These are phyloP conservation scores for Nasalis larvatus DNA, from an alignment of 2,113 vertebrate species.

Conservation along the genomic window DNA sequence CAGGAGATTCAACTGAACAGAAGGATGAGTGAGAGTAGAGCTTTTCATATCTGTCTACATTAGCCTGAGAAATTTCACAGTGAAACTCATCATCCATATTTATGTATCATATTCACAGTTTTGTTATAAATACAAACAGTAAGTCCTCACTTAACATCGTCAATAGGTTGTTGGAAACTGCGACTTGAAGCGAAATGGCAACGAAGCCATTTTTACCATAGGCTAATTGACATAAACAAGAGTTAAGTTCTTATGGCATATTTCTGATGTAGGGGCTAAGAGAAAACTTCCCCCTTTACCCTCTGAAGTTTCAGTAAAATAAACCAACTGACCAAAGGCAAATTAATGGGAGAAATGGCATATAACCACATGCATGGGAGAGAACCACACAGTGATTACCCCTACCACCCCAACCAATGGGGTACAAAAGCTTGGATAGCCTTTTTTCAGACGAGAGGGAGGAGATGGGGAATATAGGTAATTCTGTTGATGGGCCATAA, in stretches of 20 bases:
- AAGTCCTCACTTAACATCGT: background rate
- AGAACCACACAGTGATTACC: background rate
- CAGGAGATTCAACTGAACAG: background rate
- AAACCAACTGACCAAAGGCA: background rate
- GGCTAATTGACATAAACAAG: background rate
- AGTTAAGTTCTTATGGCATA: background rate
- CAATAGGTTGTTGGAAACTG: background rate
- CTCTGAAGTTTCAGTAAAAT: background rate
- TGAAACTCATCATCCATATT: background rate
- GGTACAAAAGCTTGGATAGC: background rate
- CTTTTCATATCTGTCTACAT: background rate
- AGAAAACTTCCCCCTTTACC: too few species aligned
- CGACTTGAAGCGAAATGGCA: background rate
- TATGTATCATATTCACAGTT: background rate
- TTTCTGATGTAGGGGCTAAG: background rate
- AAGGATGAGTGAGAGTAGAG: background rate
- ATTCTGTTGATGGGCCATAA: background rate
- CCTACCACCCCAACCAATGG: too few species aligned
- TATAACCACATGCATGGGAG: background rate
- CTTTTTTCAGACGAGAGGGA: background rate
- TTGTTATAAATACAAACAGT: background rate
- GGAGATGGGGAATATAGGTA: background rate
- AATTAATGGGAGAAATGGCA: background rate
- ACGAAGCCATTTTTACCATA: background rate
- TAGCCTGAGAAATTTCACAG: background rate